phyloP scores from a whole-genome alignment of 2,888 invertebrate genomes.

The Drosophila neonasuta region DNA sequence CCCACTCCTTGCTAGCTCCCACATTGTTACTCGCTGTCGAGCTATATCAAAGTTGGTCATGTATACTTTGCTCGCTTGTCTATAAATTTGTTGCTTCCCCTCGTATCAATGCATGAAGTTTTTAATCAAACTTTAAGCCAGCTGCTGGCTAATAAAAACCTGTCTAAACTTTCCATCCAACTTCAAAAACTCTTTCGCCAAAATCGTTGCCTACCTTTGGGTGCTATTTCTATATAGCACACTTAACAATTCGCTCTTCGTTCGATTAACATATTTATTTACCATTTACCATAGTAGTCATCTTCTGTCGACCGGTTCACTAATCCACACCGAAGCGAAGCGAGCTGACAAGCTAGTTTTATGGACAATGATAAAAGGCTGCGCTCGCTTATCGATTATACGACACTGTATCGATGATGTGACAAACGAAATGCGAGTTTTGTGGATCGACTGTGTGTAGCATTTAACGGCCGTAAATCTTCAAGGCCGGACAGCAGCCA shows the following conservation, averaged over 20 bases:
- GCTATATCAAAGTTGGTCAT: conserved; percentile 64
- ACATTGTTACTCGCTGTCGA: conserved; percentile 37
- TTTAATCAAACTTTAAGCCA: conserved; percentile 62
- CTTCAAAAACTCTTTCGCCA: conserved; percentile 11
- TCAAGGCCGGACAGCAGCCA: conserved; percentile 69
- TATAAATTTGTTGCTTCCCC: conserved; percentile 42
- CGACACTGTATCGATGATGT: conserved; percentile 57
- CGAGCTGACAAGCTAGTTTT: conserved; percentile 35
- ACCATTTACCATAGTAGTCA: conserved; percentile 17
- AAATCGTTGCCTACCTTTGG: conserved; percentile 56
- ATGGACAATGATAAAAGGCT: conserved; percentile 34
- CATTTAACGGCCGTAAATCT: conserved; percentile 74
- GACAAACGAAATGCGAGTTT: conserved; percentile 49
- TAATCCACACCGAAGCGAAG: conserved; percentile 8
- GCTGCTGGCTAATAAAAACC: conserved; percentile 51
- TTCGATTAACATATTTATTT: conserved; percentile 45
- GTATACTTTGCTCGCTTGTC: conserved; percentile 23
- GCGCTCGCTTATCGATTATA: conserved; percentile 49
- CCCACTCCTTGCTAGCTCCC: neutral
- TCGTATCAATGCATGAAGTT: conserved; percentile 53
- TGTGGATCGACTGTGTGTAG: conserved; percentile 27
- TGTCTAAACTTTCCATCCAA: conserved; percentile 50
- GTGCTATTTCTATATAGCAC: conserved; percentile 12
- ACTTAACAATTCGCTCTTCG: neutral
- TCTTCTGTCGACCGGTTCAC: conserved; percentile 21